A percentile compares a stretch with the other conserved stretches of the same genome.
These are phyloP conservation scores for Drosophila yakuba DNA, from an alignment of 1,140 invertebrate species.

Conservation along the genomic window DNA sequence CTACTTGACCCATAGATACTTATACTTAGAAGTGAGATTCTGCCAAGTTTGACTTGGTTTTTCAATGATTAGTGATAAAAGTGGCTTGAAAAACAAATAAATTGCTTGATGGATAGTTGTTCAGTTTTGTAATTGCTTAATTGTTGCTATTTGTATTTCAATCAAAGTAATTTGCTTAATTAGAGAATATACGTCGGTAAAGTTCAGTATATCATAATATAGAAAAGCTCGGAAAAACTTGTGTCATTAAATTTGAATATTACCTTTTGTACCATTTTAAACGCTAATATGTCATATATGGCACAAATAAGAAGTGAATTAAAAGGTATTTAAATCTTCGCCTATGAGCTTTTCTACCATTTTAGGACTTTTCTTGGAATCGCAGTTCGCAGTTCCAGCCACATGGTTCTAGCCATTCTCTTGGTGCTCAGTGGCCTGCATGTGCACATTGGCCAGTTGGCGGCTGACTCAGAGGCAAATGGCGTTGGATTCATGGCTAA, in stretches of 20 bases:
- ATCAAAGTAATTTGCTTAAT: not conserved
- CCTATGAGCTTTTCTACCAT: too few relatives aligned
- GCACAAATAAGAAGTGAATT: too few relatives aligned
- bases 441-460: constrained; percentile 41
- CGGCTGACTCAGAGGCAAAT: constrained; percentile 57
- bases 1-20: constrained; percentile 7
- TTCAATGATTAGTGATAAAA: too few relatives aligned
- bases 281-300: too few relatives aligned
- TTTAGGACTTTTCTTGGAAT: constrained; percentile 1
- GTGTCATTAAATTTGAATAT: too few relatives aligned
- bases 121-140: not conserved
- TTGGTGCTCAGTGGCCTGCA: constrained; percentile 11
- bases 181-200: too few relatives aligned
- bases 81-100: too few relatives aligned
- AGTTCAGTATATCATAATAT: too few relatives aligned
- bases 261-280: too few relatives aligned
- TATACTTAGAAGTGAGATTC: not conserved
- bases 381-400: constrained; percentile 6
- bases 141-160: constrained; percentile 9
- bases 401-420: constrained; percentile 18
- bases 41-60: too few relatives aligned
- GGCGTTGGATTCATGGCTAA: constrained; percentile 51
- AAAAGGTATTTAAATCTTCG: too few relatives aligned
- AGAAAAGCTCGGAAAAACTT: too few relatives aligned
- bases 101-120: not conserved